A percentile compares a stretch with the other conserved stretches of the same genome.
These are phyloP conservation scores for Xenus cinereus DNA, from an alignment of 2,113 vertebrate genomes.

Conservation along the genomic window DNA sequence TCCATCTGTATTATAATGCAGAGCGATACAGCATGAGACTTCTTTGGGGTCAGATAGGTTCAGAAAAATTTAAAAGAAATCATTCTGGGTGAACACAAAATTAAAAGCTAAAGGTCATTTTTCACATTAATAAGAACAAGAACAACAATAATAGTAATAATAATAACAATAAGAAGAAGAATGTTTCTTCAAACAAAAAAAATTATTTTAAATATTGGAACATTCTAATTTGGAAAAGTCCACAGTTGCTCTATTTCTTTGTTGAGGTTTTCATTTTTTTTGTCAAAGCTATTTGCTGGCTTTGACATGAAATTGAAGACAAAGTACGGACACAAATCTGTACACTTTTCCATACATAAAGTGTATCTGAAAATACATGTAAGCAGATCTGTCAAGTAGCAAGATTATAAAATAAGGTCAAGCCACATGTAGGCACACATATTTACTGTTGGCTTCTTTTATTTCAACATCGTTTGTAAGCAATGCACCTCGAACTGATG, in stretches of 20 bases:
- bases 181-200: background rate
- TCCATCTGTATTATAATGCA: background rate
- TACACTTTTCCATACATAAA: background rate
- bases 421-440: accelerated
- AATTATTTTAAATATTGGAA: background rate
- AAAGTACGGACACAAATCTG: background rate
- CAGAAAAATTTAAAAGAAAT: background rate
- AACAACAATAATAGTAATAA: background rate
- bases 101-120: background rate
- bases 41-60: background rate
- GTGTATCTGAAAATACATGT: background rate
- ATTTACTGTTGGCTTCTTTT: background rate
- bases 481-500: background rate
- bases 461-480: background rate
- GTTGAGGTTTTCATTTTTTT: background rate
- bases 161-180: background rate
- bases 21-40: background rate
- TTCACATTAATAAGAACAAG: background rate
- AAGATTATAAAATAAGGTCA: background rate
- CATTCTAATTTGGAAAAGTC: background rate
- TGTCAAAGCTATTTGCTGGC: background rate
- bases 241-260: background rate
- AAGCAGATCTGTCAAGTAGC: background rate
- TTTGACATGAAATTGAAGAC: background rate
- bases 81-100: background rate